These are phyloP conservation scores for Noctua pronuba DNA, from an alignment of 2,888 invertebrate genomes.

Conservation along the genomic window DNA sequence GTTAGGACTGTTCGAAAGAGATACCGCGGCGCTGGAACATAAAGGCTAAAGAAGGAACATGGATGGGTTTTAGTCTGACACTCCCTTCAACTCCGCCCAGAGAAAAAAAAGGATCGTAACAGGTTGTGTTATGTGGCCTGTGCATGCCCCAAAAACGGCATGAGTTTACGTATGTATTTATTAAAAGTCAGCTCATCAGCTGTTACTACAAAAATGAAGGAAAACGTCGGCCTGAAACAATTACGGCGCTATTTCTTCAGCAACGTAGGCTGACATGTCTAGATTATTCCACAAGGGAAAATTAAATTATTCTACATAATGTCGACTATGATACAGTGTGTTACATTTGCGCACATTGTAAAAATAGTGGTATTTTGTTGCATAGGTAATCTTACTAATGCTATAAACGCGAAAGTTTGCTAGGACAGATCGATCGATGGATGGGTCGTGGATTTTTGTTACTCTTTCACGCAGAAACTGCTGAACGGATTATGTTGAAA, in stretches of 20 bases:
- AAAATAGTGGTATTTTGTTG: not conserved
- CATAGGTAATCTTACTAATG: not conserved
- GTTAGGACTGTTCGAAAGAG: too few relatives aligned
- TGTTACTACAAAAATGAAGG: not conserved
- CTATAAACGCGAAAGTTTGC: too few relatives aligned
- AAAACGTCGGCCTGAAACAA: not conserved
- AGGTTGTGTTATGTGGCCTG: not conserved
- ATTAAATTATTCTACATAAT: slow-evolving; percentile 1
- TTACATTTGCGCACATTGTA: not conserved
- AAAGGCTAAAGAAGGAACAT: too few relatives aligned
- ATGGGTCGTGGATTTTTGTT: too few relatives aligned
- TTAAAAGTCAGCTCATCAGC: not conserved
- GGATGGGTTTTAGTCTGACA: too few relatives aligned
- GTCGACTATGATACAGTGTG: not conserved
- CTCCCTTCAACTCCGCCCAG: too few relatives aligned
- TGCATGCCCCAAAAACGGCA: not conserved
- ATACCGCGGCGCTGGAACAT: too few relatives aligned
- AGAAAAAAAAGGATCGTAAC: too few relatives aligned
- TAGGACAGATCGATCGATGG: too few relatives aligned
- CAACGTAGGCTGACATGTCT: slow-evolving; percentile 8
- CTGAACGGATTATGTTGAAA: too few relatives aligned
- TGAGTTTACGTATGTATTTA: not conserved
- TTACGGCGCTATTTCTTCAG: not conserved
- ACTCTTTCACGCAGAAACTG: too few relatives aligned
- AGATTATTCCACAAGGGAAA: not conserved